Evolutionary conservation across 2,113 vertebrate genomes (phyloP).

Genomic region (Syngnathus floridae): DNA sequence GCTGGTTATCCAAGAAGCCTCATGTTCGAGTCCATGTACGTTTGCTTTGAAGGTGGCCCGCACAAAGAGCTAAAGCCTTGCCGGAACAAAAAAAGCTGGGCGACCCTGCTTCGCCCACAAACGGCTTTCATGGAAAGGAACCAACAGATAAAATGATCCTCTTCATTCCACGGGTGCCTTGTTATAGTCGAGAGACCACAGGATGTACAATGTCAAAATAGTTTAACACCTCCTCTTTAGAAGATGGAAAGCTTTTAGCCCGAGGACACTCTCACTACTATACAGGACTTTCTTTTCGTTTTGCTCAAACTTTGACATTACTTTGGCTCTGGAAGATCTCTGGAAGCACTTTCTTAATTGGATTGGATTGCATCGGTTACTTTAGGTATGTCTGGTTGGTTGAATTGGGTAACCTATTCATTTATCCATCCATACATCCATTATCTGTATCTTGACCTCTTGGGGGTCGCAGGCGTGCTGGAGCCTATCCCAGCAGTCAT

Average conservation of each 20-base stretch:
- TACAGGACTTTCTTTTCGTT: neutral
- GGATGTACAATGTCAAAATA: constrained; percentile 64
- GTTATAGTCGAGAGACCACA: constrained; percentile 46
- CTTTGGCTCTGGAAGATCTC: neutral
- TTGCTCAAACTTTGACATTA: neutral
- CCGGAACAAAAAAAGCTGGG: constrained; percentile 69
- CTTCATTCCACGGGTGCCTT: constrained; percentile 35
- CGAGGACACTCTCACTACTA: constrained; percentile 9
- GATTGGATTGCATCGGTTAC: too few species aligned
- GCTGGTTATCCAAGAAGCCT: constrained; percentile 76
- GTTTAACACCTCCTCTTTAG: constrained; percentile 23
- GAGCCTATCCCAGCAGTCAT: too few species aligned
- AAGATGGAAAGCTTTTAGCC: constrained; percentile 15
- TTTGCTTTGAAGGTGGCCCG: constrained; percentile 75
- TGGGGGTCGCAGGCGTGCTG: too few species aligned
- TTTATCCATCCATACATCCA: too few species aligned
- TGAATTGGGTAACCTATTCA: too few species aligned
- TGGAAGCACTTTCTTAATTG: too few species aligned
- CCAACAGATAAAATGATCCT: constrained; percentile 63
- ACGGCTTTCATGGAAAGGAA: constrained; percentile 59
- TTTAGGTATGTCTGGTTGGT: too few species aligned
- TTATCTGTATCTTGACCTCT: too few species aligned
- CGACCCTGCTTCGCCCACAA: constrained; percentile 63
- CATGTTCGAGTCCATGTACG: constrained; percentile 73
- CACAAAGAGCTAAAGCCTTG: constrained; percentile 69